Evolutionary conservation across 2,113 vertebrate genomes (phyloP).

Genomic region (Scomber scombrus): DNA sequence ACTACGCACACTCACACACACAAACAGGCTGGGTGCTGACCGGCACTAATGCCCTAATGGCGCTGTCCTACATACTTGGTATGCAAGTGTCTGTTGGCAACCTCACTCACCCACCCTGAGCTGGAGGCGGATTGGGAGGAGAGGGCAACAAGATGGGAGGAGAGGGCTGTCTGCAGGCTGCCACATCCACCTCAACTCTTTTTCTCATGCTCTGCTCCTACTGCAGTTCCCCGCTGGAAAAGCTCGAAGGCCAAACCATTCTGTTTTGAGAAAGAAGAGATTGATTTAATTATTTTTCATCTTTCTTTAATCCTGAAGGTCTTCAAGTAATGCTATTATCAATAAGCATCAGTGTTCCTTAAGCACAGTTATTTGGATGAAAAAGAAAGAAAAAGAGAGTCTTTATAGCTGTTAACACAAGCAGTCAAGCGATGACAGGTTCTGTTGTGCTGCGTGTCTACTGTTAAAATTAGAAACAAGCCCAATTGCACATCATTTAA

Average conservation of each 20-base stretch:
- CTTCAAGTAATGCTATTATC: background rate
- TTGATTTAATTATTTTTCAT: background rate
- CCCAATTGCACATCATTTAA: conserved; percentile 8
- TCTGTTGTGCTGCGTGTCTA: background rate
- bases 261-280: background rate
- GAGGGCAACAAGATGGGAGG: conserved; percentile 48
- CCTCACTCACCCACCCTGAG: conserved; percentile 42
- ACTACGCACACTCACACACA: conserved; percentile 54
- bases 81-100: conserved; percentile 70
- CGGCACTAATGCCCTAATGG: conserved; percentile 80
- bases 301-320: background rate
- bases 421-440: background rate
- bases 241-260: background rate
- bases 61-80: conserved; percentile 77
- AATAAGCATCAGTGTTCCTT: background rate
- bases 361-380: background rate
- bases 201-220: background rate
- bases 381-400: background rate
- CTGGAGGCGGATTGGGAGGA: conserved; percentile 41
- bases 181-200: conserved; percentile 24
- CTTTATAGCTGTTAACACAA: background rate
- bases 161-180: conserved; percentile 35
- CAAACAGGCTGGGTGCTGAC: conserved; percentile 63
- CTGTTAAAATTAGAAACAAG: conserved; percentile 20
- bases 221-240: background rate